Conservation (phyloP, 92 coral and sea anemone species). For the Paragorgia papillata region DNA sequence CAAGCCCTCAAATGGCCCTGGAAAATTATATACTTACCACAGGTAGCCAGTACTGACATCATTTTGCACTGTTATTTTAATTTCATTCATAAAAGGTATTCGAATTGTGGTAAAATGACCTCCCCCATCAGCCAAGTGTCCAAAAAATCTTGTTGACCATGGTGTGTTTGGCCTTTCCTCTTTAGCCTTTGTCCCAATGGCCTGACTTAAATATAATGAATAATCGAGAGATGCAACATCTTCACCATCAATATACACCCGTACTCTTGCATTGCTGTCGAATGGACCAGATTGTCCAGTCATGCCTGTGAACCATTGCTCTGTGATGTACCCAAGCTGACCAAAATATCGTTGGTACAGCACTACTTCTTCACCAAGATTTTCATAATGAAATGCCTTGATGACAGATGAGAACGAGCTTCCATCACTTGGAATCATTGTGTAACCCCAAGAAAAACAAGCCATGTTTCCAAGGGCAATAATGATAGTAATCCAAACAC, state of each 20-base stretch:
- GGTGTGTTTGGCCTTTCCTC: slow-evolving; percentile 17
- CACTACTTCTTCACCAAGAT: slow-evolving; percentile 24
- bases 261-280: slow-evolving; percentile 23
- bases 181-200: slow-evolving; percentile 13
- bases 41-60: slow-evolving; percentile 6
- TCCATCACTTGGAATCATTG: not conserved
- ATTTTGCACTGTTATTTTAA: slow-evolving; percentile 50
- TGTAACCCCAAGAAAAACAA: not conserved
- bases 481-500: not conserved
- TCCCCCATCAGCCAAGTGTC: slow-evolving; percentile 47
- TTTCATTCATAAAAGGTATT: slow-evolving; percentile 41
- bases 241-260: slow-evolving; percentile 53
- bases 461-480: not conserved
- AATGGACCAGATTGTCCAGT: not conserved
- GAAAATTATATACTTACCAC: slow-evolving; percentile 20
- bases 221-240: slow-evolving; percentile 43
- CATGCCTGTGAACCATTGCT: slow-evolving; percentile 55
- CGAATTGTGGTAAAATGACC: slow-evolving; percentile 53
- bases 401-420: slow-evolving; percentile 48
- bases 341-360: slow-evolving; percentile 42
- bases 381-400: slow-evolving; percentile 4
- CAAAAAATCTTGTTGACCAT: slow-evolving; percentile 48
- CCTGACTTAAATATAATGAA: slow-evolving; percentile 28
- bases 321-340: slow-evolving; percentile 48
- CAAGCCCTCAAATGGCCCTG: too few relatives aligned